Conservation (phyloP, 1,140 invertebrate species). For the Ceratina calcarata region DNA sequence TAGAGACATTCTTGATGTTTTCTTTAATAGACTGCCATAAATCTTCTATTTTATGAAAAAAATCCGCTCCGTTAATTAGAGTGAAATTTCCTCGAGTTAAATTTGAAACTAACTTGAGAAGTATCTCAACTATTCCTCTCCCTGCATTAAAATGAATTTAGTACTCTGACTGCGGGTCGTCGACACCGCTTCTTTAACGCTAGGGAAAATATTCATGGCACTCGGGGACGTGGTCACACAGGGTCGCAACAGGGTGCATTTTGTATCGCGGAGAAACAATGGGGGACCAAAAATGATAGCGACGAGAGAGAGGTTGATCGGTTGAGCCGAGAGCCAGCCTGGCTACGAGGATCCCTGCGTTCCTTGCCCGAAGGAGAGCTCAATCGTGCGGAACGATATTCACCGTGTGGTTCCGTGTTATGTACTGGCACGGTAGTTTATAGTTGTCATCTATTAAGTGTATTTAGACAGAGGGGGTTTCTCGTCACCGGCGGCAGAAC, state of each 20-base stretch:
- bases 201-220: slow-evolving; percentile 36
- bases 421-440: slow-evolving; percentile 67
- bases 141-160: too few relatives aligned
- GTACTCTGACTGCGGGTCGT: neutral
- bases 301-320: slow-evolving; percentile 29
- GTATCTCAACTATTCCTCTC: too few relatives aligned
- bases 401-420: slow-evolving; percentile 65
- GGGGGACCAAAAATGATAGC: slow-evolving; percentile 52
- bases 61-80: too few relatives aligned
- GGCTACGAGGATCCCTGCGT: slow-evolving; percentile 17
- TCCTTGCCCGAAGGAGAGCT: slow-evolving; percentile 31
- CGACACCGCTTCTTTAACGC: slow-evolving; percentile 4
- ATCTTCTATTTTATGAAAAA: too few relatives aligned
- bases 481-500: slow-evolving; percentile 55
- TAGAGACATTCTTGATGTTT: too few relatives aligned
- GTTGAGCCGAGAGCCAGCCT: neutral
- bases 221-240: neutral
- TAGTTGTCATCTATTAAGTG: slow-evolving; percentile 71
- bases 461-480: slow-evolving; percentile 60
- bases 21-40: too few relatives aligned
- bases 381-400: slow-evolving; percentile 71
- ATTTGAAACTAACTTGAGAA: too few relatives aligned
- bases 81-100: too few relatives aligned
- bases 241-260: slow-evolving; percentile 54
- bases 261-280: slow-evolving; percentile 57